These are phyloP conservation scores for Alca torda DNA, from an alignment of 2,797 vertebrate species.

Conservation along the genomic window DNA sequence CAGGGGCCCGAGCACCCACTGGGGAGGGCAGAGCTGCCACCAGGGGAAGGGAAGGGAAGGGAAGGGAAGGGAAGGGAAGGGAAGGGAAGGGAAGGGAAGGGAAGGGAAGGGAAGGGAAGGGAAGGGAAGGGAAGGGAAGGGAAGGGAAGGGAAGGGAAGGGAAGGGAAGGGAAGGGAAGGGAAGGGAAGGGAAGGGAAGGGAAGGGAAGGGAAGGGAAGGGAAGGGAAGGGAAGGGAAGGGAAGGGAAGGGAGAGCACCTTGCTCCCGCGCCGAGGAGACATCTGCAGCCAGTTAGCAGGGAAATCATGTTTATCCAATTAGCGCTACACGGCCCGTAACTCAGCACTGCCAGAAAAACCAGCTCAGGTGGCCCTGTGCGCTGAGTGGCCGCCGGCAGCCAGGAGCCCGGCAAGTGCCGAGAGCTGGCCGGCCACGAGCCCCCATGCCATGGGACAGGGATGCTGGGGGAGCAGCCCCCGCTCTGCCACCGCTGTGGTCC, in stretches of 20 bases:
- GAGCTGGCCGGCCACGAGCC: accelerated
- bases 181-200: too few species aligned
- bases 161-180: not conserved
- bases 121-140: too few species aligned
- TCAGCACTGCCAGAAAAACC: not conserved
- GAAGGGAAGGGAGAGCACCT: not conserved
- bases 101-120: too few species aligned
- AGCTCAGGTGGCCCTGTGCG: not conserved
- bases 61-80: too few species aligned
- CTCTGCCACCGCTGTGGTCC: not conserved
- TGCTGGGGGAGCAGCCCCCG: not conserved
- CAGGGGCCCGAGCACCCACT: accelerated
- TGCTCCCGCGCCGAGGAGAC: not conserved
- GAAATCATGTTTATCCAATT: conserved; percentile 21
- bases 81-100: too few species aligned
- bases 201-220: too few species aligned
- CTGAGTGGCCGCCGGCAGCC: not conserved
- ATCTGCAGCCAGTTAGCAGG: not conserved
- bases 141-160: not conserved
- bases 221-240: too few species aligned
- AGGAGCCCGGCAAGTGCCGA: accelerated
- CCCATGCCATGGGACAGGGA: accelerated
- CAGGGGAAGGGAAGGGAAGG: too few species aligned
- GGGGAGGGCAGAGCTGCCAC: not conserved
- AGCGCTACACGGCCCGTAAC: not conserved